Evolutionary conservation across 2,888 invertebrate species (phyloP).

Genomic region (Sphaerophoria taeniata): DNA sequence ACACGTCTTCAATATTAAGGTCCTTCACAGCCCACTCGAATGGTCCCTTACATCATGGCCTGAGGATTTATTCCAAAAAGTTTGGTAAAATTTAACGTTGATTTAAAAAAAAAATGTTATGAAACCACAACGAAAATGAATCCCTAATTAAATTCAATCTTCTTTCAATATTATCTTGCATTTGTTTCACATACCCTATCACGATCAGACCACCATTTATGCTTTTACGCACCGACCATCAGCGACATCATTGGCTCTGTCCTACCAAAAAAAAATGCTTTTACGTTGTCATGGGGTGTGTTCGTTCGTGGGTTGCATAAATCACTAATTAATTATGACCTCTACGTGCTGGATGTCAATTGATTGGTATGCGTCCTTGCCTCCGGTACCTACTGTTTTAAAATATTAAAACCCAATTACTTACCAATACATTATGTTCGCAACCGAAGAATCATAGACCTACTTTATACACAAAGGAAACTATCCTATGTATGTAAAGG

Average conservation of each 20-base stretch:
- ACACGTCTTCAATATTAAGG: no score
- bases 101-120: background rate
- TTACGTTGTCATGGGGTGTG: slow-evolving; percentile 25
- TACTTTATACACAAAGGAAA: slow-evolving; percentile 52
- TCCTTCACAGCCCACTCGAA: no score
- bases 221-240: no score
- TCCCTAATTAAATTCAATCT: slow-evolving; percentile 15
- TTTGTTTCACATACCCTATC: background rate
- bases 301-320: slow-evolving; percentile 58
- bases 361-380: slow-evolving; percentile 70
- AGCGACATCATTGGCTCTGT: no score
- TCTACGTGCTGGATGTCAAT: slow-evolving; percentile 45
- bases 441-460: slow-evolving; percentile 65
- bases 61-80: no score
- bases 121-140: background rate
- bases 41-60: no score
- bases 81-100: no score
- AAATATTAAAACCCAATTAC: slow-evolving; percentile 74
- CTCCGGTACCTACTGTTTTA: slow-evolving; percentile 53
- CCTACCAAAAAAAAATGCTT: background rate
- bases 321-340: slow-evolving; percentile 73
- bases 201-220: background rate
- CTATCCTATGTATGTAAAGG: slow-evolving; percentile 22
- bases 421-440: slow-evolving; percentile 71
- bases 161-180: slow-evolving; percentile 6